Evolutionary conservation across 30 jellyfish, hydroid and myxozoan species (phyloP), one percentile per base, ranked within the genome.

Genomic region (Turritopsis rubra): DNA sequence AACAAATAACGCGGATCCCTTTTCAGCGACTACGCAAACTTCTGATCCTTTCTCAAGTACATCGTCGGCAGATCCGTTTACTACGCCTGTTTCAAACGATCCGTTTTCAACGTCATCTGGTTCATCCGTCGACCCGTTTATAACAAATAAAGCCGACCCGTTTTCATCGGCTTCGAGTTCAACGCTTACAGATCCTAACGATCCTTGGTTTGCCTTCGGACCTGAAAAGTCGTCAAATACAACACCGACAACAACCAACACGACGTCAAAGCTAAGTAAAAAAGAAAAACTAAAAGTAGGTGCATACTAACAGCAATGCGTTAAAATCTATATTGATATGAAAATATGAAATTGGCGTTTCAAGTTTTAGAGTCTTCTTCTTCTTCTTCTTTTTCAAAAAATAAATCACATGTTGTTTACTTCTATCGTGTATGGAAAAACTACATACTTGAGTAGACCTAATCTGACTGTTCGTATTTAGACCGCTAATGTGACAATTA

Each of bases 201-300:
- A 84, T 52, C 90, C 96, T 7, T 92, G 98, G 98, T 81, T 95
- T 16, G 98, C 98, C 17, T 88, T 88, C 79, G 71, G 85, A 41
- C 9, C 60, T 3, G 60, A 41, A 41, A 41, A 41, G 13, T 41
- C 77, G 16, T 68, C 28, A 21, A 68, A 7, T 26, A 68, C 29
- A 22, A 68, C 77, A 68, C 60, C 60, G 60, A 13, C n/a, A n/a
- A n/a, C n/a, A n/a, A n/a, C 9, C 60, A 41, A 41, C 13, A 41
- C 60, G 60, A 41, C 60, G 13, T 41, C 60, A 41, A 41, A 41
- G 13, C 13, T 13, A 41, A 41, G 60, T 13, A 41, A 41, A 41
- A 41, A 41, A 41, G 60, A 41, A 41, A 41, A 41, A 41, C 60
- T 3, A 5, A 41, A 41, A n/a, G n/a, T n/a, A n/a, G n/a, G n/a